Base-by-base conservation (phyloP, 1,140 invertebrate species). In the Aphelenchoides fujianensis region DNA sequence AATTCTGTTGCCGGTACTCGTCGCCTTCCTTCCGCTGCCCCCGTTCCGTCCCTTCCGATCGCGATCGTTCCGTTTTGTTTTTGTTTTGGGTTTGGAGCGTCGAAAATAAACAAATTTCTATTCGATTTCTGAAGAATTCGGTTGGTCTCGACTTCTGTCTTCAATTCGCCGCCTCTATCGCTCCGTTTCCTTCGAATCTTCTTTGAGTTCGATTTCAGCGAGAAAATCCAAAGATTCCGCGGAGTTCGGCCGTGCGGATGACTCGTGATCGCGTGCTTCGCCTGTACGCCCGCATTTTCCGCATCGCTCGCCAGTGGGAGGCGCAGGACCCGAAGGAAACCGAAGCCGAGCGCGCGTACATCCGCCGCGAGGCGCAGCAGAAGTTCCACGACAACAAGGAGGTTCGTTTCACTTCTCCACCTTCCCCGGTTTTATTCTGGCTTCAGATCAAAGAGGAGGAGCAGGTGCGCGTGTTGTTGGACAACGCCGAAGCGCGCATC, bases 401-500 rank as follows among this genome's bases (percentile, higher is more conserved):
- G 12, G 72, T 74, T 16, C 52, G 59, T 72, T 68, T n/a, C 72
- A 2, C 55, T 31, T 30, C 2, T 72, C 12, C 19, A 19, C n/a
- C 30, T 5, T 12, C 9, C n/a, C 2, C 16, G 1, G 71, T 2
- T 0, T 70, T 3, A 27, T 71, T 55, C 41, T 70, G n/a, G 3
- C 12, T 72, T 74, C 32, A 74, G 72, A 30, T 77, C 16, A 77
- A 12, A 0, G 41, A 71, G 57, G 41, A 28, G 9, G 19, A 36
- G 35, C 41, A 77, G 59, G 55, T 75, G 16, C 23, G 41, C 5
- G 67, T 63, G 32, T 73, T 75, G n/a, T 32, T 75, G 23, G 52
- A 63, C 19, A 62, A 77, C n/a, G 61, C 69, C 3, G 69, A 75
- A 36, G 66, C 70, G 19, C 55, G 74, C 12, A 28, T 78, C 19